Conservation (phyloP, 1,140 invertebrate genomes). For the Agrilus planipennis region DNA sequence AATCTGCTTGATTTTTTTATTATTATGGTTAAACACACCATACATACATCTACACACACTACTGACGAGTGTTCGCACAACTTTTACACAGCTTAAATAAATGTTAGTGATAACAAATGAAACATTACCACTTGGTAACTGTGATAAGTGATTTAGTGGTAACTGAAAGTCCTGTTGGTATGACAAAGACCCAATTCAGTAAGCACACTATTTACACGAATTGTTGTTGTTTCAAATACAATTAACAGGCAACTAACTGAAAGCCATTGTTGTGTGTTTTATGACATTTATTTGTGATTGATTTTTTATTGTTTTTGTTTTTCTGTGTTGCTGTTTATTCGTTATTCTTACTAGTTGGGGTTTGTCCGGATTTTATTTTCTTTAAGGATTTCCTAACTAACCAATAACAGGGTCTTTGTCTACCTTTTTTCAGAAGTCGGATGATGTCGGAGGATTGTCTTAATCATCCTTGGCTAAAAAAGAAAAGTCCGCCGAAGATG, state of each 20-base stretch:
- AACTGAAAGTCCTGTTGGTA: constrained; percentile 3
- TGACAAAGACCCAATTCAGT: constrained; percentile 33
- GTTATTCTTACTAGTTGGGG: constrained; percentile 17
- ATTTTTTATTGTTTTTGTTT: constrained; percentile 7
- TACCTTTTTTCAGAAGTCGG: constrained; percentile 48
- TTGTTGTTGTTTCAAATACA: too few species aligned
- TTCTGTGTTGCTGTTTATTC: neutral
- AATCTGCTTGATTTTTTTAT: too few species aligned
- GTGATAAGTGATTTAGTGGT: too few species aligned
- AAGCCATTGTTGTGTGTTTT: neutral
- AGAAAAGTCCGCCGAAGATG: constrained; percentile 33
- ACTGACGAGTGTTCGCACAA: too few species aligned
- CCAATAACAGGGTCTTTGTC: constrained; percentile 36
- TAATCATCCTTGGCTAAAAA: constrained; percentile 59
- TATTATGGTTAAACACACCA: too few species aligned
- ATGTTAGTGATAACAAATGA: too few species aligned
- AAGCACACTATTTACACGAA: neutral
- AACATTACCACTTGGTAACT: too few species aligned
- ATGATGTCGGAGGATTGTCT: constrained; percentile 61
- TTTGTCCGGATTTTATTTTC: constrained; percentile 16
- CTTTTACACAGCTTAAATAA: too few species aligned
- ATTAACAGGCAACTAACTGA: too few species aligned
- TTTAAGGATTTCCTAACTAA: constrained; percentile 9
- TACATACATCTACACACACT: too few species aligned
- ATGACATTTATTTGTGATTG: neutral